Percentiles rank a stretch among this genome's conserved stretches.
Evolutionary conservation across 2,888 invertebrate genomes (phyloP).

Genomic region (Philopedon plagiatum): DNA sequence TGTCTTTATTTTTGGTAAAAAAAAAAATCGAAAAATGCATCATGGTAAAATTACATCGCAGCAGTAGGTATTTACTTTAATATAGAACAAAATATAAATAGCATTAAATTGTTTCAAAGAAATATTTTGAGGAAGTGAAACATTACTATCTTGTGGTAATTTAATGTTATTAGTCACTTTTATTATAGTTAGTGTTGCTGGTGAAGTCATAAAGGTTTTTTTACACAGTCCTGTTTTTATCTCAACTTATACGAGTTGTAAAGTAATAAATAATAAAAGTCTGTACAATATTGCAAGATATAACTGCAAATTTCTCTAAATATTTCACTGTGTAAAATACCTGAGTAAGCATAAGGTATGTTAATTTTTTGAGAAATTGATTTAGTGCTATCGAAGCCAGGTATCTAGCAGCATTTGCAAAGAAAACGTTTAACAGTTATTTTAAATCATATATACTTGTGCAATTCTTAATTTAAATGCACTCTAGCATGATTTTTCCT

Average conservation of each 20-base stretch:
- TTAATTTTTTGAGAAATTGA: neutral
- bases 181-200: slow-evolving; percentile 21
- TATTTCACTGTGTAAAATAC: neutral
- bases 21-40: too few species aligned
- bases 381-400: neutral
- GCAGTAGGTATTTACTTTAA: too few species aligned
- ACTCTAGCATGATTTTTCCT: slow-evolving; percentile 12
- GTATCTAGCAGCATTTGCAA: neutral
- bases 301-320: neutral
- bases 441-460: slow-evolving; percentile 5
- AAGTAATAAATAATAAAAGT: slow-evolving; percentile 10
- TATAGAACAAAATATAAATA: too few species aligned
- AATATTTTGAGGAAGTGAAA: slow-evolving; percentile 22
- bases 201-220: slow-evolving; percentile 25
- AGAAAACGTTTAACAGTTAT: neutral
- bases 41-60: too few species aligned
- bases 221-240: slow-evolving; percentile 20
- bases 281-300: neutral
- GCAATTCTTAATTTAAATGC: slow-evolving; percentile 12
- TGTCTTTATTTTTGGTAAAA: too few species aligned
- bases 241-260: neutral
- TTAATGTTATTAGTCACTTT: slow-evolving; percentile 24
- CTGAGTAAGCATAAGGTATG: neutral
- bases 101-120: neutral
- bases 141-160: slow-evolving; percentile 22